Percentiles rank a stretch among this genome's conserved stretches.
Evolutionary conservation across 2,797 vertebrate species (phyloP).

Genomic region (Onychomys torridus): DNA sequence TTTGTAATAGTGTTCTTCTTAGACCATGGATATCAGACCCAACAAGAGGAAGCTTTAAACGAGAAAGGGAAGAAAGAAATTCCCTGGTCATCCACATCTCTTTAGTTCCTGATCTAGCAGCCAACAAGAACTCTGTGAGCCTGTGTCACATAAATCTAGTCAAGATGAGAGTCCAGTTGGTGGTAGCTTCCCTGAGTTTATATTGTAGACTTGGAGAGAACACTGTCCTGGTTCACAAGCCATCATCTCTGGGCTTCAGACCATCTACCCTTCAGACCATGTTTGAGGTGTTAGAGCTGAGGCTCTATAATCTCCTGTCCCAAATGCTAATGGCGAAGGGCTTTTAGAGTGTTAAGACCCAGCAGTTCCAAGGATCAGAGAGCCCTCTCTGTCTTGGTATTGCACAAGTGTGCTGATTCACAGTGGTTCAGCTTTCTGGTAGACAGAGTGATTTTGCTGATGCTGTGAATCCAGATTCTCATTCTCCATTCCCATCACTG

Average conservation of each 20-base stretch:
- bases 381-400: not conserved
- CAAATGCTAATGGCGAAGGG: not conserved
- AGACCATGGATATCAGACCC: not conserved
- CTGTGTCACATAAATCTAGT: not conserved
- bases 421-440: not conserved
- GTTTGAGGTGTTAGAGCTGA: not conserved
- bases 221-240: not conserved
- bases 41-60: constrained; percentile 15
- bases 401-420: not conserved
- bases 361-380: not conserved
- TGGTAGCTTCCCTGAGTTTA: not conserved
- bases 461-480: not conserved
- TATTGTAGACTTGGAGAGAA: not conserved
- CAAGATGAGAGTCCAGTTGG: not conserved
- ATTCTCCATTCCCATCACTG: not conserved
- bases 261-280: not conserved
- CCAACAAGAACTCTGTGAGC: not conserved
- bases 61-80: constrained; percentile 5
- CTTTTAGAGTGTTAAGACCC: not conserved
- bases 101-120: constrained; percentile 5
- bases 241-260: not conserved
- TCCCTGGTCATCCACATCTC: not conserved
- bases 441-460: not conserved
- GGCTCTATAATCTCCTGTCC: not conserved
- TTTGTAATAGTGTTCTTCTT: constrained; percentile 29